phyloP scores from a whole-genome alignment of 2,113 vertebrate genomes.

The Pseudorectes ferrugineus region DNA sequence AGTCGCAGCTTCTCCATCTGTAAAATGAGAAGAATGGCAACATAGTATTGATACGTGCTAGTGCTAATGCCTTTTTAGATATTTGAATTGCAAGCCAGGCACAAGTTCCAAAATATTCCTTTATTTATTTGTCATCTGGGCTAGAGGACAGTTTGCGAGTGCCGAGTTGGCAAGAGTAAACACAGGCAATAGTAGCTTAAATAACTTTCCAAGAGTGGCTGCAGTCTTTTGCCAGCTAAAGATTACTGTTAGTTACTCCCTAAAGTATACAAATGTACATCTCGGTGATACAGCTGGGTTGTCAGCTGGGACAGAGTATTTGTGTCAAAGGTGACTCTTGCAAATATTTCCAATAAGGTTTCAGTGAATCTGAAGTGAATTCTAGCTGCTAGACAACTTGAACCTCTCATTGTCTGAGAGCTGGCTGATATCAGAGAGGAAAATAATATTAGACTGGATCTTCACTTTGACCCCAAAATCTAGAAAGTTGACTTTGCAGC shows the following conservation, averaged over 20 bases:
- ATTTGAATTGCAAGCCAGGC: neutral
- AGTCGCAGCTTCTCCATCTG: neutral
- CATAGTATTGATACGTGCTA: neutral
- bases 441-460: neutral
- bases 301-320: neutral
- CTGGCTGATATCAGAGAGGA: neutral
- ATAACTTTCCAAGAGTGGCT: neutral
- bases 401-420: neutral
- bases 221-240: neutral
- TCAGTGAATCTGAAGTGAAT: neutral
- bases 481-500: neutral
- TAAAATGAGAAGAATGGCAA: neutral
- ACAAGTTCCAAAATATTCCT: neutral
- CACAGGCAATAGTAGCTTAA: neutral
- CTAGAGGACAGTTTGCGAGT: neutral
- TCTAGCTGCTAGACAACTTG: neutral
- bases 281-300: neutral
- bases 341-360: neutral
- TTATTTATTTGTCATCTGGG: neutral
- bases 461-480: neutral
- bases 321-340: neutral
- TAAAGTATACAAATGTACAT: neutral
- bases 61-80: neutral
- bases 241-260: neutral
- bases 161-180: neutral